phyloP scores from a whole-genome alignment of 2,113 vertebrate species.

The Tapirus terrestris region DNA sequence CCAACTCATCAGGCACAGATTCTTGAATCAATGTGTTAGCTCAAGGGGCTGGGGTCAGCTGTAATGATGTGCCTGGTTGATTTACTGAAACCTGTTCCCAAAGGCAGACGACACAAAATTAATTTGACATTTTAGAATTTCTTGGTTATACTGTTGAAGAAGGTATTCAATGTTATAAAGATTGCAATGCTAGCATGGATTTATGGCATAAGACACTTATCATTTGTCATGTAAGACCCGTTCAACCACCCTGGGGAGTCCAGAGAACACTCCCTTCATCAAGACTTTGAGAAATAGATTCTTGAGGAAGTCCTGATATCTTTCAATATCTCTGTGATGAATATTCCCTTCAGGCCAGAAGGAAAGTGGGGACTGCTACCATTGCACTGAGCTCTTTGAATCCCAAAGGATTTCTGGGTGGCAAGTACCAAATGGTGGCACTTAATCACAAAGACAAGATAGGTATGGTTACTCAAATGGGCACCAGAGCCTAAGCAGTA shows the following conservation, averaged over 20 bases:
- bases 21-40: neutral
- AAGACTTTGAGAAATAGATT: neutral
- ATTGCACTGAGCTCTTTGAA: neutral
- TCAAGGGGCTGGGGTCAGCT: neutral
- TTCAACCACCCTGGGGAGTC: neutral
- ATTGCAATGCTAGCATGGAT: neutral
- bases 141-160: neutral
- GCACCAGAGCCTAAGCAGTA: neutral
- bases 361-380: neutral
- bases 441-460: neutral
- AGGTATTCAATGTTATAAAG: neutral
- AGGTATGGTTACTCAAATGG: neutral
- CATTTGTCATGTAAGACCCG: neutral
- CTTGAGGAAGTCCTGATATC: neutral
- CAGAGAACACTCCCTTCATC: neutral
- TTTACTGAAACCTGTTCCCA: neutral
- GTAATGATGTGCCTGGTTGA: neutral
- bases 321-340: neutral
- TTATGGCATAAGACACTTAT: neutral
- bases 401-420: neutral
- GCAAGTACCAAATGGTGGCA: neutral
- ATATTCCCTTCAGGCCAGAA: neutral
- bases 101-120: neutral
- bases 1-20: neutral
- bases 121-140: neutral